Base-by-base conservation (phyloP, 2,888 invertebrate species). In the Drosophila limbata region DNA sequence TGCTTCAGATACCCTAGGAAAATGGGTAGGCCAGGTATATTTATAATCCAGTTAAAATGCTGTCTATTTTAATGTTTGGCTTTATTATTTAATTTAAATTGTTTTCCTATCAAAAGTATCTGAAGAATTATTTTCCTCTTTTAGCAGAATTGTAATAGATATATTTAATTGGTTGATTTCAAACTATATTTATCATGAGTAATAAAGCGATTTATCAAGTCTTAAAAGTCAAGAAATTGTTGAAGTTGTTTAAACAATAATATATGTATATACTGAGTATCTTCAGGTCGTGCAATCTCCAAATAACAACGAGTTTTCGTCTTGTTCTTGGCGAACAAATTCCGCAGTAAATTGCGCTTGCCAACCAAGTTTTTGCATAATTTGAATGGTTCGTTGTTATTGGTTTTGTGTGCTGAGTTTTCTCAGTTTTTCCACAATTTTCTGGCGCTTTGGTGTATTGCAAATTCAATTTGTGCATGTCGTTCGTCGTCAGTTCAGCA, bases 301-400 rank as follows among this genome's bases (percentile, higher is more conserved):
- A 0, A 3, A 4, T 31, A n/a, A 13, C 25, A n/a, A 4, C 33
- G 28, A 40, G n/a, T 59, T 25, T 13, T 48, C 40, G 42, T 33
- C 53, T 55, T 61, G 51, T 73, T 77, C 53, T 67, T 63, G 55
- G 44, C 55, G 57, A 21, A 40, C 56, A 48, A 65, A 87, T 79
- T 84, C 79, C 73, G 59, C 76, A 73, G 78, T 75, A 80, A 82
- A 82, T 83, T 82, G 78, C 83, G 77, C 80, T 77, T 63, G 73
- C 51, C 60, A 62, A 25, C 63, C 74, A 83, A 83, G 69, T 71
- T 76, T 84, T 84, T 56, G 65, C 84, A 83, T 83, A 83, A 84
- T 84, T 87, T 69, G 79, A 83, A 73, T 84, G 70, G 68, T 81
- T 83, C 60, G 68, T 66, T 69, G 64, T 87, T 79, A 87, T 87